Conservation (phyloP, 2,888 invertebrate genomes). For the Agriopis marginaria region DNA sequence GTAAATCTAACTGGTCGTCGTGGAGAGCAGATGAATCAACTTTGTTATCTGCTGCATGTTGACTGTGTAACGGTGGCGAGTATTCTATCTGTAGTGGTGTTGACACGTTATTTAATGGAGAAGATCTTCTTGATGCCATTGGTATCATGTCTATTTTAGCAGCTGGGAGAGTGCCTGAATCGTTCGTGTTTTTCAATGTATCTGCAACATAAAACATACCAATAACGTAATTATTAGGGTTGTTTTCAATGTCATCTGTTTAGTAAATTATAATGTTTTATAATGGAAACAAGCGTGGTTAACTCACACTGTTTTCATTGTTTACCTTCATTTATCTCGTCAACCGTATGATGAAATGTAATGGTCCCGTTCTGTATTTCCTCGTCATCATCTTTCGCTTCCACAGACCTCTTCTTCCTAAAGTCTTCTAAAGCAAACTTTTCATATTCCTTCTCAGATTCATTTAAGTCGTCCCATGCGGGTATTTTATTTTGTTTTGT, state of each 20-base stretch:
- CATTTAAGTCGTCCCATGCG: constrained; percentile 5
- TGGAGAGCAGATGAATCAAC: constrained; percentile 62
- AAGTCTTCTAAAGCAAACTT: constrained; percentile 42
- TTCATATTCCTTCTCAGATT: constrained; percentile 4
- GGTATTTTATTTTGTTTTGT: neutral
- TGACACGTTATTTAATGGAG: constrained; percentile 52
- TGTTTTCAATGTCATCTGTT: neutral
- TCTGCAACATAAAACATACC: constrained; percentile 58
- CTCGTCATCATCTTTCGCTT: constrained; percentile 21
- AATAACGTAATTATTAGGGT: neutral
- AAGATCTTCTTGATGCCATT: constrained; percentile 58
- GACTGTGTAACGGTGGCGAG: constrained; percentile 59
- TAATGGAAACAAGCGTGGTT: neutral
- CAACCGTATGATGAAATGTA: constrained; percentile 64
- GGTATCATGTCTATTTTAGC: constrained; percentile 57
- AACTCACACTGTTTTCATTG: too few species aligned
- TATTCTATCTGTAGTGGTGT: constrained; percentile 68
- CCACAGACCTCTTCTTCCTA: constrained; percentile 64
- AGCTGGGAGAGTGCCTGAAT: constrained; percentile 67
- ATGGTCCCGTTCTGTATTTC: constrained; percentile 58
- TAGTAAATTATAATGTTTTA: neutral
- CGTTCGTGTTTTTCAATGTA: constrained; percentile 63
- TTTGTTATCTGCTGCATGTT: constrained; percentile 71
- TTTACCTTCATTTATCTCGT: constrained; percentile 75
- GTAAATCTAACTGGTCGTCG: constrained; percentile 53